Evolutionary conservation across 1,140 invertebrate genomes (phyloP).

Genomic region (Zeugodacus cucurbitae): DNA sequence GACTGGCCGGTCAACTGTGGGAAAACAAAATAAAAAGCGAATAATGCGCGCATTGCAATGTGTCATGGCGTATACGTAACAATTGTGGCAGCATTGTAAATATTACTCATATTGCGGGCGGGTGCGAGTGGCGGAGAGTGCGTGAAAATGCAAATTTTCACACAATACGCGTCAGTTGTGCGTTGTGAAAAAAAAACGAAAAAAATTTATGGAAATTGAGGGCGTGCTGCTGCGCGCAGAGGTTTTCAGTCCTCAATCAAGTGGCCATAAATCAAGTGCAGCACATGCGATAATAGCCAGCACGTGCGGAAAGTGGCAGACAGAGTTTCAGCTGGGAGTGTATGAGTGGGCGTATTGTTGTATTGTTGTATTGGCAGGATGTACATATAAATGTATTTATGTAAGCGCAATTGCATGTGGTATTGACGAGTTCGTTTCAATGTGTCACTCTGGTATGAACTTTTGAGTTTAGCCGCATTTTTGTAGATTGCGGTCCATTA

Average conservation of each 20-base stretch:
- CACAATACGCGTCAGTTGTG: neutral
- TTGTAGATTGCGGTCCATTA: no score
- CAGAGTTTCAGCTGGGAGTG: neutral
- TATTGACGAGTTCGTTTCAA: neutral
- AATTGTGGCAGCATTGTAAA: neutral
- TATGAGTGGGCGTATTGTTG: neutral
- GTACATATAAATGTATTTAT: neutral
- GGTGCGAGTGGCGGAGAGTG: neutral
- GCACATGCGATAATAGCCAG: conserved; percentile 13
- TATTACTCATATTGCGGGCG: neutral
- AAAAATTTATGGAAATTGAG: neutral
- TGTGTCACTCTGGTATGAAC: neutral
- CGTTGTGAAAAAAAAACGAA: neutral
- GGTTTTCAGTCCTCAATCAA: neutral
- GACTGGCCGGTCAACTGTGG: neutral
- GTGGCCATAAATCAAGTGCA: conserved; percentile 32
- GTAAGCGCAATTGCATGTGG: neutral
- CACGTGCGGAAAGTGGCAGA: neutral
- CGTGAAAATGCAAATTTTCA: conserved; percentile 30
- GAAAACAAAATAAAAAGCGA: neutral
- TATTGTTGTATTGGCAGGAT: neutral
- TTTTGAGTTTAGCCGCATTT: neutral
- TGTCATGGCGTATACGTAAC: conserved; percentile 4
- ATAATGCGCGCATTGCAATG: no score
- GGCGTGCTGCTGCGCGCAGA: neutral